Conservation (phyloP, 1,140 invertebrate species). For the Drosophila lowei region DNA sequence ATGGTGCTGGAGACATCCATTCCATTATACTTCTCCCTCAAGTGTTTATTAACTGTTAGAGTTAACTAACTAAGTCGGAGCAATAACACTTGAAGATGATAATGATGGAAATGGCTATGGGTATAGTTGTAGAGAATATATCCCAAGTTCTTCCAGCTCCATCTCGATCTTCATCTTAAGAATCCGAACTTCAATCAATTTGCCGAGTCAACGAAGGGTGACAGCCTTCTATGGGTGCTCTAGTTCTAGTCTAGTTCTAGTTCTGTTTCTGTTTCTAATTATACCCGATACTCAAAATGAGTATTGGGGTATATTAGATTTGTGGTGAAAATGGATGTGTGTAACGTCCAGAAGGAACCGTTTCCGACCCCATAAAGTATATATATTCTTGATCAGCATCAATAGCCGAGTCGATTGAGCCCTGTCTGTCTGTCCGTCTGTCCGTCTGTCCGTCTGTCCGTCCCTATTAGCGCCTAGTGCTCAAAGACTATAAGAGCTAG, state of each 20-base stretch:
- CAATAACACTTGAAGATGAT: conserved; percentile 44
- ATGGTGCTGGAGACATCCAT: conserved; percentile 5
- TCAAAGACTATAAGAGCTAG: too few species aligned
- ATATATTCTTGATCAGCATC: too few species aligned
- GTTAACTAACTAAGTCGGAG: conserved; percentile 80
- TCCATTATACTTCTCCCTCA: conserved; percentile 14
- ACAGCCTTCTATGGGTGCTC: conserved; percentile 12
- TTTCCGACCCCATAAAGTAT: too few species aligned
- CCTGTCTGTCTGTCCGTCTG: too few species aligned
- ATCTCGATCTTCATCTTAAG: not conserved
- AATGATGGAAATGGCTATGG: not conserved
- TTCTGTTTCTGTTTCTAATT: conserved; percentile 3
- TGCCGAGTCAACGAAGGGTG: conserved; percentile 35
- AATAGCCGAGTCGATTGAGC: too few species aligned
- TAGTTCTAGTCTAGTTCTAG: conserved; percentile 1
- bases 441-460: too few species aligned
- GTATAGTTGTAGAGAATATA: too few species aligned
- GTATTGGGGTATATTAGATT: too few species aligned
- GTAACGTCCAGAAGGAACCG: too few species aligned
- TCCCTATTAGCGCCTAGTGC: too few species aligned
- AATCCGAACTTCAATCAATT: conserved; percentile 21
- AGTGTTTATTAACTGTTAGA: conserved; percentile 80
- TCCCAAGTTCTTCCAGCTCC: not conserved
- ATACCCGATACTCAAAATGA: too few species aligned
- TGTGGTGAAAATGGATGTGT: too few species aligned